Conservation (phyloP, 2,113 vertebrate genomes). For the Nyctereutes procyonoides region DNA sequence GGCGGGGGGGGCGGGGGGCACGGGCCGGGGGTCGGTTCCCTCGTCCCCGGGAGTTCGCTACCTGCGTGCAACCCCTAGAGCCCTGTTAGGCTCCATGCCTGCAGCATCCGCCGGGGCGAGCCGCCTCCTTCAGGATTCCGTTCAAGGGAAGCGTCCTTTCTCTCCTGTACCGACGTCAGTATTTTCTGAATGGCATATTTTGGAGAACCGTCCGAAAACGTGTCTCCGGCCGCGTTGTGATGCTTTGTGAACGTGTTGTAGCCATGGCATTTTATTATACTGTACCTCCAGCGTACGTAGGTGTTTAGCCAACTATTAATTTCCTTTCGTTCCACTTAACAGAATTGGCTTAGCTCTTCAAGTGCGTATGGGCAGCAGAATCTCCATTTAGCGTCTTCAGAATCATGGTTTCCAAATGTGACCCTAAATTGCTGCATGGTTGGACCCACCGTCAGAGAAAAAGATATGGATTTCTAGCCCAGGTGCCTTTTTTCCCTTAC, state of each 20-base stretch:
- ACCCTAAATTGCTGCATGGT: not conserved
- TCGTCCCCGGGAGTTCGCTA: slow-evolving; percentile 53
- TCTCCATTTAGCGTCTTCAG: not conserved
- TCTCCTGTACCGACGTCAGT: not conserved
- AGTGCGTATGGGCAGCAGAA: not conserved
- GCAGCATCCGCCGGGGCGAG: slow-evolving; percentile 17
- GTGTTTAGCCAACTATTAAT: slow-evolving; percentile 2
- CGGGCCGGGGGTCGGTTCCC: not conserved
- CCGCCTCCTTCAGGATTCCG: slow-evolving; percentile 51
- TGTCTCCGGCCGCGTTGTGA: not conserved
- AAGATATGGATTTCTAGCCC: not conserved
- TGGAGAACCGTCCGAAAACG: slow-evolving; percentile 25
- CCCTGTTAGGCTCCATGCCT: slow-evolving; percentile 26
- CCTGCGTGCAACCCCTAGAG: slow-evolving; percentile 36
- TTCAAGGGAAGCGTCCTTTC: slow-evolving; percentile 51
- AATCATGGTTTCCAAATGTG: not conserved
- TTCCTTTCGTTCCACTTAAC: not conserved
- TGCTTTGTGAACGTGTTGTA: not conserved
- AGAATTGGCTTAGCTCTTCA: slow-evolving; percentile 47
- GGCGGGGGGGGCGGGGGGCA: not conserved
- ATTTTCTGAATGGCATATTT: slow-evolving; percentile 45
- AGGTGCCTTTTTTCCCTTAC: not conserved
- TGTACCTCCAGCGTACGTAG: not conserved
- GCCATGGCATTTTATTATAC: not conserved
- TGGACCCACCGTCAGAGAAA: not conserved